phyloP scores from a whole-genome alignment of 2,888 invertebrate species.

The Eumerus sabulonum region DNA sequence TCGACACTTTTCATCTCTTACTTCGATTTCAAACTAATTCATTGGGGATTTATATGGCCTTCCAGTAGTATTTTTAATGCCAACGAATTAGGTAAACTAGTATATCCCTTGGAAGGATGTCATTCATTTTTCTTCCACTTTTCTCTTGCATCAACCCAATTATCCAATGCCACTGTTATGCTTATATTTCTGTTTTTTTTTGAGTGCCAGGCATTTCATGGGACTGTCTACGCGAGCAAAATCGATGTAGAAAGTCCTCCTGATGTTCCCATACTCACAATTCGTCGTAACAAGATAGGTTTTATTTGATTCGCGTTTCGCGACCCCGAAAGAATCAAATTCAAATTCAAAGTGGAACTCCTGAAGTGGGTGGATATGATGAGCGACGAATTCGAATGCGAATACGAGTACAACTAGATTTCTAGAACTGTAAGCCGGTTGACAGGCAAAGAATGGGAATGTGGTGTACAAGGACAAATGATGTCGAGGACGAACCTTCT shows the following conservation, averaged over 20 bases:
- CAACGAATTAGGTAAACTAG: conserved; percentile 31
- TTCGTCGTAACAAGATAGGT: conserved; percentile 64
- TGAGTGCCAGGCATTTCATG: conserved; percentile 17
- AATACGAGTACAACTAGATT: background rate
- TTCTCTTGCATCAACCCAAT: conserved; percentile 44
- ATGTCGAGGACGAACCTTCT: conserved; percentile 48
- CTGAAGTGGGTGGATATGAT: background rate
- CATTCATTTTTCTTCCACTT: background rate
- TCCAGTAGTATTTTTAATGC: conserved; percentile 13
- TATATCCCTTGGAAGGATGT: conserved; percentile 27
- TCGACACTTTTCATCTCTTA: conserved; percentile 27
- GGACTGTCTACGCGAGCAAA: conserved; percentile 34
- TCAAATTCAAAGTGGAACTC: conserved; percentile 38
- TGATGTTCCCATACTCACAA: conserved; percentile 58
- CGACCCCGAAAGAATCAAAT: conserved; percentile 50
- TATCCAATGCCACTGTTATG: conserved; percentile 50
- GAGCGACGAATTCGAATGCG: no score
- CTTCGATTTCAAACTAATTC: no score
- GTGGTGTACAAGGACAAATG: conserved; percentile 50
- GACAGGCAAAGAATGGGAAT: conserved; percentile 18
- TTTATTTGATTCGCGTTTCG: conserved; percentile 64
- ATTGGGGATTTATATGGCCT: no score
- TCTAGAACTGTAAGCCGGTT: conserved; percentile 16
- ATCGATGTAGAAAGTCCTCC: no score
- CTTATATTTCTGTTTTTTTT: conserved; percentile 28